Percentiles rank a stretch among this genome's conserved stretches.
phyloP scores from a whole-genome alignment of 2,888 invertebrate species.

The Maniola hyperantus region DNA sequence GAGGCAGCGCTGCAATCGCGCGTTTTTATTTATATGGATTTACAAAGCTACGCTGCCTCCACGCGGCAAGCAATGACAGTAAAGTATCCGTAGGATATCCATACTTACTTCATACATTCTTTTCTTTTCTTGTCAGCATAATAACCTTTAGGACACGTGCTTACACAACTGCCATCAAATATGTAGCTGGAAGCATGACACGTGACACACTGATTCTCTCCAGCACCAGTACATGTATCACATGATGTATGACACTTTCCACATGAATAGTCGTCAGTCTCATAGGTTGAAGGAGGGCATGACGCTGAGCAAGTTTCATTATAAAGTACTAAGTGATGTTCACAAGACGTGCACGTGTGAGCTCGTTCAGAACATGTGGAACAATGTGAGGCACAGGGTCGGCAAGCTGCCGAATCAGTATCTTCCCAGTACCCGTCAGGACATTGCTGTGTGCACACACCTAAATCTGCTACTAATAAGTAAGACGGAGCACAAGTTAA shows the following conservation, averaged over 20 bases:
- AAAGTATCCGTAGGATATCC: constrained; percentile 10
- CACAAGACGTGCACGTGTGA: constrained; percentile 93
- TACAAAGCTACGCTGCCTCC: too few species aligned
- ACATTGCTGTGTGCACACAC: constrained; percentile 93
- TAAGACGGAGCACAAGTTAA: constrained; percentile 92
- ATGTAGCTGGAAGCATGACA: constrained; percentile 89
- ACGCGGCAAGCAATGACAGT: too few species aligned
- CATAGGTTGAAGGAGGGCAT: constrained; percentile 91
- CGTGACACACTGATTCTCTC: constrained; percentile 90
- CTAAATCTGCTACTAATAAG: constrained; percentile 91
- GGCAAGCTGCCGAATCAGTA: constrained; percentile 88
- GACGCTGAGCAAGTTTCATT: constrained; percentile 91
- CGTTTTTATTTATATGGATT: too few species aligned
- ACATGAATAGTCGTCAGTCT: constrained; percentile 94
- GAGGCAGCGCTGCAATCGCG: too few species aligned
- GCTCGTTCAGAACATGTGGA: constrained; percentile 92
- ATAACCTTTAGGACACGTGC: constrained; percentile 88
- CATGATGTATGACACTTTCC: constrained; percentile 90
- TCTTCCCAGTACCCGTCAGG: constrained; percentile 95
- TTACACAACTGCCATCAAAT: constrained; percentile 87
- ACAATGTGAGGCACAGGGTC: constrained; percentile 93
- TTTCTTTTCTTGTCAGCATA: constrained; percentile 90
- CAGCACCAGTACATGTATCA: constrained; percentile 90
- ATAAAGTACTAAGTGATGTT: constrained; percentile 92
- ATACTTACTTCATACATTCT: constrained; percentile 86